phyloP scores from a whole-genome alignment of 1,140 invertebrate genomes.

The Colletes gigas region DNA sequence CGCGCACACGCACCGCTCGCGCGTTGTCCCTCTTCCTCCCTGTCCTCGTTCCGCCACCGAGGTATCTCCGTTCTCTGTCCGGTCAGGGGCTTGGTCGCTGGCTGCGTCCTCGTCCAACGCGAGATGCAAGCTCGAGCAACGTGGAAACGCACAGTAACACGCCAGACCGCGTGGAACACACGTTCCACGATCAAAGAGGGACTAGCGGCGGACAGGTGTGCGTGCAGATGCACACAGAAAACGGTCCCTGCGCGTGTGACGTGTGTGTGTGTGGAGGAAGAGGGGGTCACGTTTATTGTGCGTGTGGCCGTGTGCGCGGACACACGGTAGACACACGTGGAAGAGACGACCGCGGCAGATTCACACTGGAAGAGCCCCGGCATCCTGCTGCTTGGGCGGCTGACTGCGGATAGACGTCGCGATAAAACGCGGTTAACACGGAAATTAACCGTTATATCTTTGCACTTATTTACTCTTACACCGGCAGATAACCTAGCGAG shows the following conservation, averaged over 20 bases:
- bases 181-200: slow-evolving; percentile 39
- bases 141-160: slow-evolving; percentile 39
- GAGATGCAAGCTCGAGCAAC: slow-evolving; percentile 43
- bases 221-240: not conserved
- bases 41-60: slow-evolving; percentile 10
- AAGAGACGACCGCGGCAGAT: slow-evolving; percentile 50
- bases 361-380: slow-evolving; percentile 62
- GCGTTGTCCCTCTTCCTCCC: not conserved
- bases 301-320: slow-evolving; percentile 15
- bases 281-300: not conserved
- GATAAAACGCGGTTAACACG: slow-evolving; percentile 78
- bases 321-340: slow-evolving; percentile 24
- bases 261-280: too few relatives aligned
- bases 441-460: slow-evolving; percentile 82
- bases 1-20: slow-evolving; percentile 50
- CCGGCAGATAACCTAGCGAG: slow-evolving; percentile 55
- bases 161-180: slow-evolving; percentile 51
- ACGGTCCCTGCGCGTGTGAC: too few relatives aligned
- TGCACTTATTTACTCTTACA: slow-evolving; percentile 78
- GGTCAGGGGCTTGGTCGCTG: too few relatives aligned
- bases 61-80: slow-evolving; percentile 9
- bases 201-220: slow-evolving; percentile 23
- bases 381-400: slow-evolving; percentile 73
- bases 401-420: slow-evolving; percentile 76
- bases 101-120: slow-evolving; percentile 21